These are phyloP conservation scores for Drosophila birchii DNA, from an alignment of 2,888 invertebrate species.

Conservation along the genomic window DNA sequence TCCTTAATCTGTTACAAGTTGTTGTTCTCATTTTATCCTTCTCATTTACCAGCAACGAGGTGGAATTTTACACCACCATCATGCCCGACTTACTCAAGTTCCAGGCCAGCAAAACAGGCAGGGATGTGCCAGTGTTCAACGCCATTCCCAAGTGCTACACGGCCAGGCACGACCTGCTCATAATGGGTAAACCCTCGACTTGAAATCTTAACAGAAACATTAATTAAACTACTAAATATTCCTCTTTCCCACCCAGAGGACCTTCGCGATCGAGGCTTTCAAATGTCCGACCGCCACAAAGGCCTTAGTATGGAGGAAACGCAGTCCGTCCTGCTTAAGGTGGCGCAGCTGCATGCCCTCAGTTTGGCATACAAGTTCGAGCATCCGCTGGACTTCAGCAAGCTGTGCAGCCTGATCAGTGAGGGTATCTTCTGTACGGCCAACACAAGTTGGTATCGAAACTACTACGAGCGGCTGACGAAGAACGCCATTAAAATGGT, in stretches of 20 bases:
- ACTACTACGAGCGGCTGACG: slow-evolving; percentile 88
- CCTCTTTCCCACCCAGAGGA: slow-evolving; percentile 85
- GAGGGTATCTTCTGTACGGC: slow-evolving; percentile 88
- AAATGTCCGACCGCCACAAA: slow-evolving; percentile 88
- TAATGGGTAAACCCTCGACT: slow-evolving; percentile 83
- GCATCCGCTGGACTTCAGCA: slow-evolving; percentile 86
- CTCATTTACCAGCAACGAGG: slow-evolving; percentile 86
- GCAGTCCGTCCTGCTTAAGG: slow-evolving; percentile 86
- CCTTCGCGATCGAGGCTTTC: slow-evolving; percentile 87
- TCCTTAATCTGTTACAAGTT: background rate
- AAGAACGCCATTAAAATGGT: slow-evolving; percentile 89
- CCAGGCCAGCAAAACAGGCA: slow-evolving; percentile 84
- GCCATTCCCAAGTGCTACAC: slow-evolving; percentile 87
- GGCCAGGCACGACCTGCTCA: slow-evolving; percentile 86
- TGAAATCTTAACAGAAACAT: background rate
- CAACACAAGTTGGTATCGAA: slow-evolving; percentile 89
- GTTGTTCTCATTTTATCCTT: background rate
- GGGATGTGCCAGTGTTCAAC: slow-evolving; percentile 84
- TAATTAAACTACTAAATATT: background rate
- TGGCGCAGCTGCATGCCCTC: slow-evolving; percentile 88
- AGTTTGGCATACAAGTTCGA: slow-evolving; percentile 88
- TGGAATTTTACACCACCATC: slow-evolving; percentile 89
- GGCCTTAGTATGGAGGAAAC: slow-evolving; percentile 88
- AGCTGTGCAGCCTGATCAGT: slow-evolving; percentile 81
- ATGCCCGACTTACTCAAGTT: slow-evolving; percentile 88